Evolutionary conservation across 2,797 vertebrate species (phyloP).

Genomic region (Enteromius unitaeniatus): DNA sequence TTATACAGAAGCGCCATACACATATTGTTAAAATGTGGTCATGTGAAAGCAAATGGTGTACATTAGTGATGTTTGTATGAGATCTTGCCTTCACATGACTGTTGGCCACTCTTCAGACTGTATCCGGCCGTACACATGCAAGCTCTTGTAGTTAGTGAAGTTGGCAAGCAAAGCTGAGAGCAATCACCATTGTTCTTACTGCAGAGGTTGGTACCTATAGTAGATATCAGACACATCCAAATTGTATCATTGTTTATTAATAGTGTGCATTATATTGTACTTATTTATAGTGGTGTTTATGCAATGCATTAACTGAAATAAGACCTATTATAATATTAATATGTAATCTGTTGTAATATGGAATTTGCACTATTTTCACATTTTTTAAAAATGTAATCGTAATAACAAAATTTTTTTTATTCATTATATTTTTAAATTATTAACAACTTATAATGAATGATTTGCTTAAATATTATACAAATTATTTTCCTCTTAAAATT

Average conservation of each 20-base stretch:
- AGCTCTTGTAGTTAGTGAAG: slow-evolving; percentile 84
- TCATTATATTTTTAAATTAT: background rate
- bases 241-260: background rate
- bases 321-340: background rate
- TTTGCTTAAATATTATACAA: background rate
- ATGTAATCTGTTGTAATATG: background rate
- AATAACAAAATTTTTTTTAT: background rate
- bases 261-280: background rate
- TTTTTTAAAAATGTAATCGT: background rate
- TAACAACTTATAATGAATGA: background rate
- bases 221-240: slow-evolving; percentile 35
- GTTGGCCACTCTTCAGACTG: slow-evolving; percentile 91
- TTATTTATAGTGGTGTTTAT: background rate
- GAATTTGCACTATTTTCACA: background rate
- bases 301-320: background rate
- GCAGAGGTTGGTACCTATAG: slow-evolving; percentile 86
- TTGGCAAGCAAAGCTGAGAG: slow-evolving; percentile 96
- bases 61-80: background rate
- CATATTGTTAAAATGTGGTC: background rate
- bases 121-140: slow-evolving; percentile 98
- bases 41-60: background rate
- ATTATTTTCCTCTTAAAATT: background rate
- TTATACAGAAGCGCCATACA: slow-evolving; percentile 50
- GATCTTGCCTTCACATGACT: slow-evolving; percentile 89
- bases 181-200: slow-evolving; percentile 94